Percentiles rank a stretch among this genome's conserved stretches.
Conservation (phyloP, 1,140 invertebrate species). For the Vollenhovia emeryi region DNA sequence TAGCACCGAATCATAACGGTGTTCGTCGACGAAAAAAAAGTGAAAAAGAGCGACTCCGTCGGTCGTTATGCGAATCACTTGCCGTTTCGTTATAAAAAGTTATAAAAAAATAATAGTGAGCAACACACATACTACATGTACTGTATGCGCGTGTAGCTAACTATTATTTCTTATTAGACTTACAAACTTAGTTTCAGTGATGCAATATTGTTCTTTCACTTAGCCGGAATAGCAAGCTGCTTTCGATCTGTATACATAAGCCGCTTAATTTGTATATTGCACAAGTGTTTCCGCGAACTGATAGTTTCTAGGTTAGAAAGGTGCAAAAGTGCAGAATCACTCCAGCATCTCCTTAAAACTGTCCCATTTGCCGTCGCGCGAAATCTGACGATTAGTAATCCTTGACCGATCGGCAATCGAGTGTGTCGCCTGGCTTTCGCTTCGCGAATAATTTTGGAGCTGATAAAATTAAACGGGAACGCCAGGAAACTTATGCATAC, state of each 20-base stretch:
- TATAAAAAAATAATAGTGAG: too few relatives aligned
- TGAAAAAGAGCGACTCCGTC: slow-evolving; percentile 49
- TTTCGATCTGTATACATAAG: too few relatives aligned
- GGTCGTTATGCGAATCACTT: slow-evolving; percentile 70
- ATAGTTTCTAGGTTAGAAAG: too few relatives aligned
- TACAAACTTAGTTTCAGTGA: too few relatives aligned
- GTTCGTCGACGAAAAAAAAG: slow-evolving; percentile 35
- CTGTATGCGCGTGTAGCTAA: too few relatives aligned
- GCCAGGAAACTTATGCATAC: neutral
- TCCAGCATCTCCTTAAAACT: slow-evolving; percentile 48
- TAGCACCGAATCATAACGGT: slow-evolving; percentile 58
- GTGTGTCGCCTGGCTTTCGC: neutral
- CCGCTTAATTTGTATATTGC: too few relatives aligned
- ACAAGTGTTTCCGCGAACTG: too few relatives aligned
- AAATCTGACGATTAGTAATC: neutral
- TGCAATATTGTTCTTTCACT: too few relatives aligned
- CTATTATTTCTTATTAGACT: too few relatives aligned
- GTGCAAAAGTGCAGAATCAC: too few relatives aligned
- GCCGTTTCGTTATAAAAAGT: slow-evolving; percentile 62
- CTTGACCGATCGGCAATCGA: neutral
- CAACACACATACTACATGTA: too few relatives aligned
- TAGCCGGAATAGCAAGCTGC: too few relatives aligned
- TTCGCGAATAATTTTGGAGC: neutral
- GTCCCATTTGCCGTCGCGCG: neutral
- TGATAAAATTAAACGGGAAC: neutral